Evolutionary conservation across 1,140 invertebrate genomes (phyloP), one percentile per base, ranked within the genome.

Genomic region (Oryzaephilus surinamensis): DNA sequence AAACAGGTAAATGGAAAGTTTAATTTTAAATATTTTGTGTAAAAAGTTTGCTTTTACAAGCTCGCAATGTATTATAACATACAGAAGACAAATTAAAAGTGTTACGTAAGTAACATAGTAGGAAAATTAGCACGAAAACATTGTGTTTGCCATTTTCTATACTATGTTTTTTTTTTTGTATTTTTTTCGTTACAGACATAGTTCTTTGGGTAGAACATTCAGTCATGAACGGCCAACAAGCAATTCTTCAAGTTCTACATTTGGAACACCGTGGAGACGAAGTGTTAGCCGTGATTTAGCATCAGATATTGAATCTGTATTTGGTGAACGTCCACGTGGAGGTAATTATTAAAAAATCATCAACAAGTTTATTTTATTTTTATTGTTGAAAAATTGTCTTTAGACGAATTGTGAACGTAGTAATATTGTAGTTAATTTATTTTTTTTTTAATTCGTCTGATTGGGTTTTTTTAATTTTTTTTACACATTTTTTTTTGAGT

Each of bases 281-380:
- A 74, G 73, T 52, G 63, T 72, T 41, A 72, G 71, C 32, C 62
- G 72, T 38, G 72, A 76, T 41, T 44, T 72, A 36, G 63, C 66
- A 11, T 64, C 62, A 33, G 69, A 72, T 42, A 70, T 72, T 49
- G 69, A 73, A 33, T 69, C 63, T 31, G 71, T 71, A 50, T 70
- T 71, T 50, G 67, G 66, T 38, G 50, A 62, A 21, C 35, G 51
- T 38, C 76, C 77, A 44, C 65, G 74, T 71, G 56, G 57, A 59
- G 60, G 60, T 62, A 58, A 51, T n/a, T n/a, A n/a, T n/a, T n/a
- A n/a, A n/a, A n/a, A n/a, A n/a, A n/a, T n/a, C n/a, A n/a, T n/a
- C n/a, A n/a, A n/a, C n/a, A n/a, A n/a, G 33, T 36, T 36, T 29
- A 30, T 35, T 46, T 32, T 20, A 31, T 27, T 45, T 41, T 46